Evolutionary conservation across 2,113 vertebrate genomes (phyloP).

Genomic region (Spermophilus dauricus): DNA sequence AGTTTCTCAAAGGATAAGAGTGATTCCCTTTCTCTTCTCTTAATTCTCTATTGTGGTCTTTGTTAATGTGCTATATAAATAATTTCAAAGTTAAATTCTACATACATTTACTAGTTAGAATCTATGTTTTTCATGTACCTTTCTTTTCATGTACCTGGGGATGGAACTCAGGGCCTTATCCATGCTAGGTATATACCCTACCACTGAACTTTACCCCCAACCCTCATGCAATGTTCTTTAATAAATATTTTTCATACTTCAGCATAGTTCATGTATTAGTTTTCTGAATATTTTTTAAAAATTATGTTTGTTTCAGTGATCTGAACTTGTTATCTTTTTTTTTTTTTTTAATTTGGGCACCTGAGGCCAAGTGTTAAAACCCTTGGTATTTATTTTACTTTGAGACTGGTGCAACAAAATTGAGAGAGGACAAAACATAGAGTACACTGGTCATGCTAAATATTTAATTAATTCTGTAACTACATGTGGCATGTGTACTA

Average conservation of each 20-base stretch:
- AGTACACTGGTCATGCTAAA: background rate
- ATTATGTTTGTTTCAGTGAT: conserved; percentile 41
- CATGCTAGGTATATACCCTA: no score
- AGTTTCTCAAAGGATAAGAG: background rate
- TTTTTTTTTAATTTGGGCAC: conserved; percentile 49
- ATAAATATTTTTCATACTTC: conserved; percentile 23
- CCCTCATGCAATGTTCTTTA: background rate
- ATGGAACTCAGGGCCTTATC: no score
- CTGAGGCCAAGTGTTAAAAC: conserved; percentile 34
- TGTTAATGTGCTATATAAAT: background rate
- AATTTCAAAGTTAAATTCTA: background rate
- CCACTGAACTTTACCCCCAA: no score
- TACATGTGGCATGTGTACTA: background rate
- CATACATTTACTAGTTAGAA: background rate
- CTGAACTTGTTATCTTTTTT: conserved; percentile 37
- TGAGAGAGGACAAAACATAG: background rate
- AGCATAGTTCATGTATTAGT: background rate
- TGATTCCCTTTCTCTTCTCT: background rate
- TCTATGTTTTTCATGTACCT: conserved; percentile 13
- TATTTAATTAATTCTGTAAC: background rate
- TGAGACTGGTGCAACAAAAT: background rate
- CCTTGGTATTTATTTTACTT: conserved; percentile 51
- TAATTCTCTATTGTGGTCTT: conserved; percentile 20
- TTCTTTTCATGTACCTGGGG: background rate
- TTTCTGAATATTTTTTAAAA: conserved; percentile 35